Base-by-base conservation (phyloP, 2,797 vertebrate species). In the Centroberyx gerrardi region DNA sequence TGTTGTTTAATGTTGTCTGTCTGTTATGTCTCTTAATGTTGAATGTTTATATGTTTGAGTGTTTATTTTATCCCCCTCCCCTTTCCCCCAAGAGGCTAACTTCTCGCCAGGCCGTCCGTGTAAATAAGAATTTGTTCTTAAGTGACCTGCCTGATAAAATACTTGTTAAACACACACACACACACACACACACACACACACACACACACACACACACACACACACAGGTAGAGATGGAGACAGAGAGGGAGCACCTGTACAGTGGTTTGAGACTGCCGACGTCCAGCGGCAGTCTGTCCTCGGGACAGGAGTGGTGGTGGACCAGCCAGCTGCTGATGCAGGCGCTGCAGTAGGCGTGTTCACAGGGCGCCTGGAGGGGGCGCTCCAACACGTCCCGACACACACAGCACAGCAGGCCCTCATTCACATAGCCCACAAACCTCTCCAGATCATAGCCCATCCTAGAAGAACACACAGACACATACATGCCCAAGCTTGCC, bases 381-480 rank as follows among this genome's bases (percentile, higher is more conserved):
- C 96, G 95, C 84, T 97, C 95, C 2, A 97, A 64, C 77, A 98
- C 97, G 1, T 96, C 96, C 1, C 95, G 95, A 88, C 97, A 97
- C 80, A 97, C 96, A 72, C 96, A 97, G 88, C 97, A 98, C 36
- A 97, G 80, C 0, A 98, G 95, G 46, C 97, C 97, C 40, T 97
- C 97, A 0, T 97, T 98, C 69, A 98, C 97, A 0, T 96, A 97
- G 51, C 97, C 96, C 42, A 98, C 94, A 7, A 98, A 98, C 74
- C 96, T 96, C 73, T 98, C 97, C 62, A 96, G 91, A 28, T 97
- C 97, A 73, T 96, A 98, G 17, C 97, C 97, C 97, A 98, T 98
- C 88, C 92, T 96, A 13, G 44, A 56, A n/a, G 42, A 49, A 66
- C 64, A 82, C 12, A 78, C 6, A 51, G 2, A 77, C 5, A 62